Percentiles rank a stretch among this genome's conserved stretches.
Conservation (phyloP, 2,888 invertebrate genomes). For the Pristionchus entomophagus region DNA sequence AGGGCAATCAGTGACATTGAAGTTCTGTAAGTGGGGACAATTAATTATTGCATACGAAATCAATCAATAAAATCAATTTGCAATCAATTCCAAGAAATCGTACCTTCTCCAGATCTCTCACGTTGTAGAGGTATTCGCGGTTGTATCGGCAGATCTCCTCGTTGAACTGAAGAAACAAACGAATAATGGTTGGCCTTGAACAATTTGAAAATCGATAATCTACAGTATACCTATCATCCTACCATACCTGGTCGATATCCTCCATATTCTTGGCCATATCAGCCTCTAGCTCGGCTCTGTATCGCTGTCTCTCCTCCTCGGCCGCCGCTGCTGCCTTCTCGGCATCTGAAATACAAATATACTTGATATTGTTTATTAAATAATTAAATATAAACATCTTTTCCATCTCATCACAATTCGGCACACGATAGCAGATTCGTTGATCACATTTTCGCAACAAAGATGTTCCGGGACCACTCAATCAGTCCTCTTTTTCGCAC, state of each 20-base stretch:
- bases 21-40: constrained; percentile 45
- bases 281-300: constrained; percentile 1
- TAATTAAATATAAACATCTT: no score
- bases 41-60: neutral
- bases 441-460: neutral
- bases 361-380: no score
- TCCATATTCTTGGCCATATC: neutral
- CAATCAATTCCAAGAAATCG: neutral
- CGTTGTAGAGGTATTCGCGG: constrained; percentile 58
- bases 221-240: neutral
- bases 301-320: neutral
- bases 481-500: neutral
- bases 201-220: no score
- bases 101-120: constrained; percentile 59
- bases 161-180: constrained; percentile 45
- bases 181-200: neutral
- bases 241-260: constrained; percentile 17
- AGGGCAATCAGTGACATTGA: constrained; percentile 56
- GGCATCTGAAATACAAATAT: constrained; percentile 23
- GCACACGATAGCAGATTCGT: neutral
- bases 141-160: constrained; percentile 49
- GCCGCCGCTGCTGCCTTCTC: constrained; percentile 30
- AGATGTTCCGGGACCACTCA: constrained; percentile 17
- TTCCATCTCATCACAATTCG: neutral
- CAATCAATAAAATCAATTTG: neutral